phyloP scores from a whole-genome alignment of 2,113 vertebrate species.

The Eretmochelys imbricata region DNA sequence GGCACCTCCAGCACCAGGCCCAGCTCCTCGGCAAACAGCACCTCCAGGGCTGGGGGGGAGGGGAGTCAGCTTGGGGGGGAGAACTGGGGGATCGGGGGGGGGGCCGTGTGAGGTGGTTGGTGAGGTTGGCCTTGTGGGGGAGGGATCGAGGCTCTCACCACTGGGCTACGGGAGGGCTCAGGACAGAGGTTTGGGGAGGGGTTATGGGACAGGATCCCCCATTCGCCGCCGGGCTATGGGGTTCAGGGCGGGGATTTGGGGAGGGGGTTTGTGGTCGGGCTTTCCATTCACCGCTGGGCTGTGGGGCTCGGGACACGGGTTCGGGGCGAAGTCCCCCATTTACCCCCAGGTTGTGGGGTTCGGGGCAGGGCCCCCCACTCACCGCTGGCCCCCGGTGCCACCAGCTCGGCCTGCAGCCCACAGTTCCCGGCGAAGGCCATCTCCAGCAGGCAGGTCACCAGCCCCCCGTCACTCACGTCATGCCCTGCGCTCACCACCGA shows the following conservation, averaged over 20 bases:
- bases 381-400: constrained; percentile 79
- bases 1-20: constrained; percentile 88
- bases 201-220: neutral
- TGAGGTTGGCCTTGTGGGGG: too few relatives aligned
- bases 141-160: neutral
- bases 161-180: neutral
- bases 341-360: neutral
- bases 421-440: constrained; percentile 94
- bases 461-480: constrained; percentile 92
- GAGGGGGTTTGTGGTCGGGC: too few relatives aligned
- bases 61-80: neutral
- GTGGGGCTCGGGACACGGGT: too few relatives aligned
- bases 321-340: too few relatives aligned
- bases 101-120: neutral
- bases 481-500: constrained; percentile 88
- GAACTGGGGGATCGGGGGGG: too few relatives aligned
- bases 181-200: too few relatives aligned
- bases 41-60: constrained; percentile 77
- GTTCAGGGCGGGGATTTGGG: too few relatives aligned
- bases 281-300: too few relatives aligned
- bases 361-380: neutral
- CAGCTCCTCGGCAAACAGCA: constrained; percentile 90
- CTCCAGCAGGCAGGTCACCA: constrained; percentile 89
- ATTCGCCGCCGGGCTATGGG: constrained; percentile 73
- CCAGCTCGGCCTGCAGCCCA: constrained; percentile 84